These are phyloP conservation scores for Boloria selene DNA, from an alignment of 2,888 invertebrate genomes.

Conservation along the genomic window DNA sequence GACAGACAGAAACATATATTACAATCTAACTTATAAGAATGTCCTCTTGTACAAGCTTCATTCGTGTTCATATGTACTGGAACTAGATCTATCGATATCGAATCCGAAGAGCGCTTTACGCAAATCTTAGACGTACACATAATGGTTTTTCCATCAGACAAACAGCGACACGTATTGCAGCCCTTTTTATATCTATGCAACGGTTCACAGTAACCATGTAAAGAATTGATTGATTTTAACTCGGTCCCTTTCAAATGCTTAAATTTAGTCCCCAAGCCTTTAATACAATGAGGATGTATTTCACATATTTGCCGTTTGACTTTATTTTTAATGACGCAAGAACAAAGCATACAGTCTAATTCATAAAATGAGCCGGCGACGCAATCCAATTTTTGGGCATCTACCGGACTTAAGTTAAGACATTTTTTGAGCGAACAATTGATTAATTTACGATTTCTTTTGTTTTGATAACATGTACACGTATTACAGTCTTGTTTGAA, in stretches of 20 bases:
- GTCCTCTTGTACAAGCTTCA: conserved; percentile 53
- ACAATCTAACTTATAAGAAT: conserved; percentile 61
- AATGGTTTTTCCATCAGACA: conserved; percentile 56
- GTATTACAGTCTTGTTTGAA: conserved; percentile 62
- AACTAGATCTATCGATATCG: conserved; percentile 55
- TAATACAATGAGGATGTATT: conserved; percentile 44
- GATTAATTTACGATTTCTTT: conserved; percentile 54
- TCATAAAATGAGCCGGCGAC: conserved; percentile 53
- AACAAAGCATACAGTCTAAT: conserved; percentile 57
- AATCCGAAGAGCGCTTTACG: conserved; percentile 20
- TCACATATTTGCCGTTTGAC: conserved; percentile 53
- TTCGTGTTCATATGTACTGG: conserved; percentile 53
- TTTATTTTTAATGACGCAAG: conserved; percentile 47
- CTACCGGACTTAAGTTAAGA: neutral
- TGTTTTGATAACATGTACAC: conserved; percentile 56
- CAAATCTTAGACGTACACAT: conserved; percentile 56
- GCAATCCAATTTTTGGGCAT: conserved; percentile 46
- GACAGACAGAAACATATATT: conserved; percentile 65
- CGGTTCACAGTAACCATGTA: conserved; percentile 66
- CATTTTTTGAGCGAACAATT: conserved; percentile 68
- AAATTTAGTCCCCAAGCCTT: conserved; percentile 6
- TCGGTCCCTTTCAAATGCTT: neutral
- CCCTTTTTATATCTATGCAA: conserved; percentile 53
- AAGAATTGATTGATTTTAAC: conserved; percentile 36
- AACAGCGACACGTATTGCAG: conserved; percentile 64